These are phyloP conservation scores for Protobothrops flavoviridis DNA, from an alignment of 2,113 vertebrate genomes.

Conservation along the genomic window DNA sequence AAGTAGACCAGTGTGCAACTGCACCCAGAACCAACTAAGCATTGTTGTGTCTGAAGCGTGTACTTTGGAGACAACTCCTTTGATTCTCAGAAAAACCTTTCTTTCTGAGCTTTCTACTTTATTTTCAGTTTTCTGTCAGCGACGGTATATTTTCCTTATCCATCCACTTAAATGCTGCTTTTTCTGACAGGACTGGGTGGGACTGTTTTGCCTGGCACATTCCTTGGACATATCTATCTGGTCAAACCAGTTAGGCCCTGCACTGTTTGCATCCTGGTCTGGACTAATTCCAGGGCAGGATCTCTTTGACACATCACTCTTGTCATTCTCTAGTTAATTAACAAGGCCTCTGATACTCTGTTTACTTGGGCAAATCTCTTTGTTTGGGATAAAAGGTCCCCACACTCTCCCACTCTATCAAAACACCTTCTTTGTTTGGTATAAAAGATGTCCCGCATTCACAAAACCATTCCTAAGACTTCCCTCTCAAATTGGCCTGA, in stretches of 20 bases:
- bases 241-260: conserved; percentile 26
- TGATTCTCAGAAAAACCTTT: not conserved
- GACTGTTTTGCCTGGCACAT: conserved; percentile 31
- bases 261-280: conserved; percentile 4
- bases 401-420: not conserved
- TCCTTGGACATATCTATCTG: not conserved
- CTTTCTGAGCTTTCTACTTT: not conserved
- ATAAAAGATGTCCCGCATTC: not conserved
- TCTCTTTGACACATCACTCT: not conserved
- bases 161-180: conserved; percentile 15
- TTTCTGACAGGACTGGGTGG: conserved; percentile 18
- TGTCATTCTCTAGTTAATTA: not conserved
- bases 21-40: not conserved
- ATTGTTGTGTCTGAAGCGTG: not conserved
- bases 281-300: not conserved
- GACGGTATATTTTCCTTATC: not conserved
- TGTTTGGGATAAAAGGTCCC: not conserved
- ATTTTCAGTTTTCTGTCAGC: not conserved
- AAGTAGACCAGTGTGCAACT: not conserved
- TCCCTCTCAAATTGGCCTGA: not conserved
- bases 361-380: not conserved
- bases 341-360: not conserved
- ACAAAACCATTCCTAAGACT: not conserved
- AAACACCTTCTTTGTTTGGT: not conserved
- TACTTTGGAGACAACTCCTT: not conserved